Evolutionary conservation across 2,888 invertebrate species (phyloP).

Genomic region (Campoplex capitator): DNA sequence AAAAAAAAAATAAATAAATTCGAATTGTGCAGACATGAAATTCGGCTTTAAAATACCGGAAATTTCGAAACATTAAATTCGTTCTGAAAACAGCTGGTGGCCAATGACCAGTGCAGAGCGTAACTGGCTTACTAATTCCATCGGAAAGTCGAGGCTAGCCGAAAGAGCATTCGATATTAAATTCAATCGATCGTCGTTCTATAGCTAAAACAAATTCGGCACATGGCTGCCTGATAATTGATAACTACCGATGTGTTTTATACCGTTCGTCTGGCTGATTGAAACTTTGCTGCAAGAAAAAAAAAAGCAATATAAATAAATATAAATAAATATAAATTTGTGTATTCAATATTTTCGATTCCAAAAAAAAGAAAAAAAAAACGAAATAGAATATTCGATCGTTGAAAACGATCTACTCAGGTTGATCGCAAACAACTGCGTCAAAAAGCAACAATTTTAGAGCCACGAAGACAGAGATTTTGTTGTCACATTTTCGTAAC

Average conservation of each 20-base stretch:
- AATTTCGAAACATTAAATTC: not conserved
- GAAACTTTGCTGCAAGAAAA: not conserved
- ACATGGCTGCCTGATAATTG: not conserved
- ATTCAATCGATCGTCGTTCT: conserved; percentile 36
- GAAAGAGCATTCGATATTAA: conserved; percentile 32
- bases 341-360: no score
- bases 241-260: conserved; percentile 7
- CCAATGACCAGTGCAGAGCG: conserved; percentile 7
- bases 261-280: not conserved
- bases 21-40: not conserved
- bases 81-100: conserved; percentile 37
- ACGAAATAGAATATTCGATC: not conserved
- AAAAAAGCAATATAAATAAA: not conserved
- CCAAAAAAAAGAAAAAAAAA: no score
- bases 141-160: not conserved
- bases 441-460: no score
- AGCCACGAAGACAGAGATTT: not conserved
- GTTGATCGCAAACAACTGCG: not conserved
- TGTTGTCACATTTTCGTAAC: not conserved
- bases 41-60: not conserved
- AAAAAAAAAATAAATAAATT: not conserved
- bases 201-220: not conserved
- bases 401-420: not conserved
- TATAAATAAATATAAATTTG: not conserved
- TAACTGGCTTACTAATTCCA: conserved; percentile 34